These are phyloP conservation scores for Ceratosolen fusciceps DNA, from an alignment of 1,140 invertebrate species.

Conservation along the genomic window DNA sequence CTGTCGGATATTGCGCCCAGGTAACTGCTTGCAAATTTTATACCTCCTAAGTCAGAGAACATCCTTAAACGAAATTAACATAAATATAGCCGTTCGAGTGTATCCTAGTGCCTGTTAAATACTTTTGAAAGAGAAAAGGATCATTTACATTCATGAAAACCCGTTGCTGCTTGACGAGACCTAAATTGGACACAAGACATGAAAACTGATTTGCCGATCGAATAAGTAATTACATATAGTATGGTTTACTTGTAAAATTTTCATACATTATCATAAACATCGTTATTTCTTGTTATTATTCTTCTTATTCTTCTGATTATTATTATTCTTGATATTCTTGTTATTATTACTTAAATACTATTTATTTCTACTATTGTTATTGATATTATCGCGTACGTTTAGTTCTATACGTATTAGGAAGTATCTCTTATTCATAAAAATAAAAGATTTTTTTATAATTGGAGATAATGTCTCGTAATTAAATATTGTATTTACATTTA, in stretches of 20 bases:
- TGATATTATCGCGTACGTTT: too few relatives aligned
- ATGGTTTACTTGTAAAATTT: background rate
- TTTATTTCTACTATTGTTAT: too few relatives aligned
- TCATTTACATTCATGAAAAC: background rate
- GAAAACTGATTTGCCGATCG: background rate
- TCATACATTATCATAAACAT: too few relatives aligned
- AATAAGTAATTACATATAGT: background rate
- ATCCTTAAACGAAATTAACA: background rate
- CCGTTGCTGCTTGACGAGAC: background rate
- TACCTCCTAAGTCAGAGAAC: background rate
- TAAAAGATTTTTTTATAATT: too few relatives aligned
- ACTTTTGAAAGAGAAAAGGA: background rate
- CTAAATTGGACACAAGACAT: background rate
- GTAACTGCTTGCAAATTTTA: background rate
- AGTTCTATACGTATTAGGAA: too few relatives aligned
- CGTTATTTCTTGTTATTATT: too few relatives aligned
- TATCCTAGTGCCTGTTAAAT: background rate
- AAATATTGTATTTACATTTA: too few relatives aligned
- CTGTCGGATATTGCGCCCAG: background rate
- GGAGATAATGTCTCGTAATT: too few relatives aligned
- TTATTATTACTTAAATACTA: too few relatives aligned
- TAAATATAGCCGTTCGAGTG: background rate
- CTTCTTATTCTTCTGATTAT: too few relatives aligned
- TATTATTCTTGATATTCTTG: too few relatives aligned
- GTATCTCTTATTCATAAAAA: too few relatives aligned